Evolutionary conservation across 1,140 invertebrate genomes (phyloP).

Genomic region (Drosophila kanapiae): DNA sequence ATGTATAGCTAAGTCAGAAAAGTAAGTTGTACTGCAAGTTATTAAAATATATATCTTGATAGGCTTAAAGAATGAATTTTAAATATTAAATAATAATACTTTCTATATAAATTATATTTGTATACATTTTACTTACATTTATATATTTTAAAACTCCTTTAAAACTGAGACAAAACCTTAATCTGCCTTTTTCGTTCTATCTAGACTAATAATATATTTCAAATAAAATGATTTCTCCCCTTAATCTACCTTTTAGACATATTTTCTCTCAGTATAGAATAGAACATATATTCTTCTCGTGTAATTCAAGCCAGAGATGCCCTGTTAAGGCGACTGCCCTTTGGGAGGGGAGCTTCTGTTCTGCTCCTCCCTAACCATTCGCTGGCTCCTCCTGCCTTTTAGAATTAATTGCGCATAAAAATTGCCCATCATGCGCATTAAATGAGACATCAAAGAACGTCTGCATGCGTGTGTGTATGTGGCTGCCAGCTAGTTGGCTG

Average conservation of each 20-base stretch:
- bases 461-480: slow-evolving; percentile 12
- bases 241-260: no score
- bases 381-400: slow-evolving; percentile 21
- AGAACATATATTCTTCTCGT: not conserved
- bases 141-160: no score
- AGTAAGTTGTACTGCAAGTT: no score
- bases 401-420: slow-evolving; percentile 64
- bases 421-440: slow-evolving; percentile 64
- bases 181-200: no score
- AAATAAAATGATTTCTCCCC: not conserved
- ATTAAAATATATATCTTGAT: no score
- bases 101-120: no score
- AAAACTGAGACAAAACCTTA: no score
- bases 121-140: no score
- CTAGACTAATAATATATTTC: no score
- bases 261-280: not conserved
- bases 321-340: slow-evolving; percentile 2
- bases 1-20: no score
- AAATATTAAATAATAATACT: no score
- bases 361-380: slow-evolving; percentile 16
- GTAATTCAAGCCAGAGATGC: not conserved
- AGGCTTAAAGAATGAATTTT: no score
- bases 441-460: slow-evolving; percentile 67
- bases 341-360: not conserved
- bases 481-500: slow-evolving; percentile 48